Percentiles rank a stretch among this genome's conserved stretches.
Evolutionary conservation across 2,113 vertebrate genomes (phyloP).

Genomic region (Crotalus horridus): DNA sequence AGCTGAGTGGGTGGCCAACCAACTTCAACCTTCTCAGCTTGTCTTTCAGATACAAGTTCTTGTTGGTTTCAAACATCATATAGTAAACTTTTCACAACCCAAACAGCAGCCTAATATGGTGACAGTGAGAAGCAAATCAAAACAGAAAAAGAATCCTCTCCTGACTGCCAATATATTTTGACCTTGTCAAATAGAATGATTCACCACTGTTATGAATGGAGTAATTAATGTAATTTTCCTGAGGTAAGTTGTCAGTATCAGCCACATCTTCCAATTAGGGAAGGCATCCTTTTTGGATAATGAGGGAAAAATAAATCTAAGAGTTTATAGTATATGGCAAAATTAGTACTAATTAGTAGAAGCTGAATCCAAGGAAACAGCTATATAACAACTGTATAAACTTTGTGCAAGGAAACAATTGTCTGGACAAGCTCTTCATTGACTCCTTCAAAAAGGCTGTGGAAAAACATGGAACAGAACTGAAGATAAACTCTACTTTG

Average conservation of each 20-base stretch:
- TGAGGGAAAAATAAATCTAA: background rate
- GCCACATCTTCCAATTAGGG: background rate
- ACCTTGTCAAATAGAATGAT: background rate
- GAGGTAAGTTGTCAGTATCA: background rate
- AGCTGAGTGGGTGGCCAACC: background rate
- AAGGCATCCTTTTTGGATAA: background rate
- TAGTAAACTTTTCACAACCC: background rate
- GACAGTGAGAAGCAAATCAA: background rate
- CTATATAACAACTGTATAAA: background rate
- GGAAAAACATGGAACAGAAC: background rate
- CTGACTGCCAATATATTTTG: background rate
- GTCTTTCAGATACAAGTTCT: background rate
- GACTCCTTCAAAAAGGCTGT: background rate
- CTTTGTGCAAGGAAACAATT: background rate
- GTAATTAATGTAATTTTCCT: background rate
- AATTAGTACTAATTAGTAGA: background rate
- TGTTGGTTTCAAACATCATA: background rate
- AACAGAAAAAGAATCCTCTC: background rate
- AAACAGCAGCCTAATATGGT: background rate
- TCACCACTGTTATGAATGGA: background rate
- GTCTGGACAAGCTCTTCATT: background rate
- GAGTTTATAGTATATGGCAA: background rate
- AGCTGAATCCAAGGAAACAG: background rate
- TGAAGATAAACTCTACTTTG: background rate
- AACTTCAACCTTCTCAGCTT: background rate